phyloP scores from a whole-genome alignment of 1,140 invertebrate species.

The Leptinotarsa defecta region DNA sequence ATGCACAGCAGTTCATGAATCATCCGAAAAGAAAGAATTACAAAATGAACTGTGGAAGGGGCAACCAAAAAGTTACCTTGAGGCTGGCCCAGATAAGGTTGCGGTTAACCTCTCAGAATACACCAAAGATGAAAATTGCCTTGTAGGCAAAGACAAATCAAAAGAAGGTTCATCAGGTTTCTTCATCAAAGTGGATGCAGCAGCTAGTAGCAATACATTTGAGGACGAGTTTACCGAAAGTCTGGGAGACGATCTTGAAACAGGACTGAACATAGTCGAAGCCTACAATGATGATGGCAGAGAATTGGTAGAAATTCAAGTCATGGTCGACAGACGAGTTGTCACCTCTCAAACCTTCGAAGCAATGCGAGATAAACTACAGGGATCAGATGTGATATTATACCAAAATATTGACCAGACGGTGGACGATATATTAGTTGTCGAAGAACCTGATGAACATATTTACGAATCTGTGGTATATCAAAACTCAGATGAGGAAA shows the following conservation, averaged over 20 bases:
- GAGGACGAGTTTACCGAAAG: conserved; percentile 39
- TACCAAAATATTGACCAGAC: conserved; percentile 16
- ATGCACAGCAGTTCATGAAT: too few relatives aligned
- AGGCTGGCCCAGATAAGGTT: neutral
- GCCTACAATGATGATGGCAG: conserved; percentile 40
- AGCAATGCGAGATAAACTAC: neutral
- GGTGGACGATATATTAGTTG: neutral
- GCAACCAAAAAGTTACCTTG: neutral
- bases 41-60: neutral
- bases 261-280: conserved; percentile 39
- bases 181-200: neutral
- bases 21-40: too few relatives aligned
- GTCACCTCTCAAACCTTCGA: neutral
- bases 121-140: neutral
- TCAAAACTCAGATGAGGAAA: neutral
- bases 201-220: neutral
- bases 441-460: neutral
- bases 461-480: neutral
- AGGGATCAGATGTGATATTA: conserved; percentile 26
- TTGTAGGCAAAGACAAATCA: neutral
- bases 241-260: conserved; percentile 30
- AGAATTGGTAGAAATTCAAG: conserved; percentile 36
- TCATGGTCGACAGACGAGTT: conserved; percentile 23
- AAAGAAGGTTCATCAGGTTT: neutral
- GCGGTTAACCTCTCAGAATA: neutral